phyloP scores from a whole-genome alignment of 2,888 invertebrate species.

The Euclidia mi region DNA sequence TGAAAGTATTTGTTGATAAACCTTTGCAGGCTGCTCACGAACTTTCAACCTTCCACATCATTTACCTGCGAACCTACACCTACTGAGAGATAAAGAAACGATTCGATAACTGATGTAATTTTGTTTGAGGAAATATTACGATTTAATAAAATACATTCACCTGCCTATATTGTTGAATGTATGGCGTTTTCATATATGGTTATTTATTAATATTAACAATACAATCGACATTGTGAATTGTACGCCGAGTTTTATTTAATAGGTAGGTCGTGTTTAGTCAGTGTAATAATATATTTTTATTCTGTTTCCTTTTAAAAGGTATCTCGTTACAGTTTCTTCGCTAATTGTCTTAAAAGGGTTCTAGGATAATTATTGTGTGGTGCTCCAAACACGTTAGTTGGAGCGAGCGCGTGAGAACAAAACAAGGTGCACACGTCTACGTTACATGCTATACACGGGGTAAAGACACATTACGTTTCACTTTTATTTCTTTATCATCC shows the following conservation, averaged over 20 bases:
- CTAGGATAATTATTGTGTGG: slow-evolving; percentile 69
- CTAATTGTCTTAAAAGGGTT: slow-evolving; percentile 69
- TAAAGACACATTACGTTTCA: slow-evolving; percentile 78
- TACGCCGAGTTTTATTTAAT: background rate
- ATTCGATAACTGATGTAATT: slow-evolving; percentile 69
- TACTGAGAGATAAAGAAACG: slow-evolving; percentile 72
- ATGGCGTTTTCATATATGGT: slow-evolving; percentile 33
- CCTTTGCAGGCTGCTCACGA: slow-evolving; percentile 57
- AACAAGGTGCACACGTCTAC: slow-evolving; percentile 73
- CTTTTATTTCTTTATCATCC: slow-evolving; percentile 74
- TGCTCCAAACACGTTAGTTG: slow-evolving; percentile 67
- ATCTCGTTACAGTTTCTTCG: slow-evolving; percentile 63
- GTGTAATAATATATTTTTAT: slow-evolving; percentile 6
- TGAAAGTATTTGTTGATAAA: slow-evolving; percentile 48
- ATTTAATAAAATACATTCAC: slow-evolving; percentile 51
- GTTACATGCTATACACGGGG: slow-evolving; percentile 67
- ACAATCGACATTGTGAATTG: background rate
- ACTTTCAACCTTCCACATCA: slow-evolving; percentile 67
- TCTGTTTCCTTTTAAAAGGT: slow-evolving; percentile 46
- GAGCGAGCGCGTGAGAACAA: slow-evolving; percentile 73
- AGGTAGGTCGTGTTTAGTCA: too few species aligned
- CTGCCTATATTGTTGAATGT: slow-evolving; percentile 27
- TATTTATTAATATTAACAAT: slow-evolving; percentile 32
- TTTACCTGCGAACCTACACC: slow-evolving; percentile 65
- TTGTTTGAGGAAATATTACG: slow-evolving; percentile 61